These are phyloP conservation scores for Actinernus sp. DNA, from an alignment of 92 coral and sea anemone genomes.

Conservation along the genomic window DNA sequence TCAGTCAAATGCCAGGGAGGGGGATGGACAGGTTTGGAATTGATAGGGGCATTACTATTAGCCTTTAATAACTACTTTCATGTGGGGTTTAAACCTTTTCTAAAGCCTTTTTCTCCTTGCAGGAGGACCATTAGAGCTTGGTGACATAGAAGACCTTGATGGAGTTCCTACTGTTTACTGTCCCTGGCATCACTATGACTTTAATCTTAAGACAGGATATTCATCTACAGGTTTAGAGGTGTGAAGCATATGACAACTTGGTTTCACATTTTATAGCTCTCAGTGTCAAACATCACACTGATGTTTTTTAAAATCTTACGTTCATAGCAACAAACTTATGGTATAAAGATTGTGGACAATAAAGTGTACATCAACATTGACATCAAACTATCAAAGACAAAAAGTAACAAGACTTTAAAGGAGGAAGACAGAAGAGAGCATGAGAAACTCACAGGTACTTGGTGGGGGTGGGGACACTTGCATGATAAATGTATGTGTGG, in stretches of 20 bases:
- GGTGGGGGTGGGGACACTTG: no score
- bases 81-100: no score
- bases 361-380: constrained; percentile 21
- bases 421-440: not conserved
- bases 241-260: no score
- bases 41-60: no score
- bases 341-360: constrained; percentile 7
- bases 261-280: no score
- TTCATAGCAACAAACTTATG: constrained; percentile 24
- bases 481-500: no score
- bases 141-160: constrained; percentile 32
- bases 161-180: constrained; percentile 14
- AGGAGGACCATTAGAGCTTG: constrained; percentile 34
- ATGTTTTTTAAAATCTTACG: no score
- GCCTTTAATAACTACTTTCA: no score
- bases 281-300: no score
- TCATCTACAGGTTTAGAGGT: constrained; percentile 34
- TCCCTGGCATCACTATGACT: constrained; percentile 41
- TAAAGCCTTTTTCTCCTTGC: no score
- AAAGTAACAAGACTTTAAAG: not conserved
- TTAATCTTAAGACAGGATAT: constrained; percentile 17
- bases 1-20: no score
- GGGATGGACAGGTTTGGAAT: no score
- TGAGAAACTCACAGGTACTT: not conserved
- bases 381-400: constrained; percentile 5